phyloP scores from a whole-genome alignment of 2,888 invertebrate species.

The Prenolepis imparis region DNA sequence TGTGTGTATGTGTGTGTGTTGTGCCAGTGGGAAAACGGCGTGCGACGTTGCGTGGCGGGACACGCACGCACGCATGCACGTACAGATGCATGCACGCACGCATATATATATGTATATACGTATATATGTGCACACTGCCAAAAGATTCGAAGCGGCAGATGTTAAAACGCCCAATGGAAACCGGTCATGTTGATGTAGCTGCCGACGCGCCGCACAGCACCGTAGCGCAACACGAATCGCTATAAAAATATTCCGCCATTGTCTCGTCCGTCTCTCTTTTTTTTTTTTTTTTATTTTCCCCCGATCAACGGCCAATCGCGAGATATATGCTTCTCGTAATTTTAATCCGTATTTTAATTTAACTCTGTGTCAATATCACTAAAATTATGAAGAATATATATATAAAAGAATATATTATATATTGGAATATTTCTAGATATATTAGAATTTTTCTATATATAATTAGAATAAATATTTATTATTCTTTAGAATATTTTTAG shows the following conservation, averaged over 20 bases:
- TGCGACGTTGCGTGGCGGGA: slow-evolving; percentile 51
- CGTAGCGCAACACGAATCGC: slow-evolving; percentile 85
- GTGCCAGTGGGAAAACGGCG: slow-evolving; percentile 52
- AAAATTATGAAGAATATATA: neutral
- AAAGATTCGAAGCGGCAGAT: slow-evolving; percentile 82
- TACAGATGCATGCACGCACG: neutral
- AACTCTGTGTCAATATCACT: neutral
- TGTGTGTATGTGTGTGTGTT: neutral
- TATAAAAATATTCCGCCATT: slow-evolving; percentile 86
- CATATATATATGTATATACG: neutral
- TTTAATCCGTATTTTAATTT: neutral
- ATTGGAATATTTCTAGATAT: neutral
- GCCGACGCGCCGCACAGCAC: slow-evolving; percentile 80
- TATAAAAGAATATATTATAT: neutral
- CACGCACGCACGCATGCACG: slow-evolving; percentile 28
- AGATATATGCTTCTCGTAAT: neutral
- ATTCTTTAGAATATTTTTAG: neutral
- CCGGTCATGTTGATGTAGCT: slow-evolving; percentile 86
- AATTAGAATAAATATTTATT: no score
- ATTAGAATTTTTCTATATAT: no score
- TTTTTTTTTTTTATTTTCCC: slow-evolving; percentile 58
- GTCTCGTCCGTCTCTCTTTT: slow-evolving; percentile 74
- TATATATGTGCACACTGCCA: slow-evolving; percentile 46
- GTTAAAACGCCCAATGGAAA: slow-evolving; percentile 83
- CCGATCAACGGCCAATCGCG: slow-evolving; percentile 36